Base-by-base conservation (phyloP, 2,113 vertebrate genomes). In the Nesogale talazaci region DNA sequence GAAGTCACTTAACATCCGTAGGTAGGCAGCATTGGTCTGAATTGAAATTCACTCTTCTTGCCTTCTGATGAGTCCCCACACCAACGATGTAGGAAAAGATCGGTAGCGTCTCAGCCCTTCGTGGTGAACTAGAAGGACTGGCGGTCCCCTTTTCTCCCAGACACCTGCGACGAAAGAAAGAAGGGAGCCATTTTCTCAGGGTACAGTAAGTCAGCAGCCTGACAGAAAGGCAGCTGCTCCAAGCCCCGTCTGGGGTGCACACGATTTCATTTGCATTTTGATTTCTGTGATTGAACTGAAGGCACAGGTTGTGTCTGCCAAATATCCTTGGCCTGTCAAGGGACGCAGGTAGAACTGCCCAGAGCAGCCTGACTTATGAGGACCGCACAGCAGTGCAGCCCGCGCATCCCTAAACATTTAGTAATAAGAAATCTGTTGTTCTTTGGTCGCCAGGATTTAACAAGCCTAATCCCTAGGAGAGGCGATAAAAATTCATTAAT, bases 401-500 rank as follows among this genome's bases (percentile, higher is more conserved):
- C 96, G 95, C 27, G 93, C 98, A 95, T 98, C 98, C 98, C 98
- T 97, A 98, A 98, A 98, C 98, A 98, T 98, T 97, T 97, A 98
- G 98, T 97, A 99, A 99, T 99, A 99, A 99, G 99, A 98, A 99
- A 99, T 99, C 98, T 99, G 99, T 99, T 99, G 98, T 99, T 99
- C 98, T 98, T 98, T 99, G 98, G 99, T 99, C 98, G 98, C 98
- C 98, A 98, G 98, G 96, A 99, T 98, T 98, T 99, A 99, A 99
- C 98, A 98, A 98, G 98, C 97, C 98, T 98, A 98, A 98, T 98
- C 98, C 99, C 98, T 98, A 97, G 87, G 99, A 99, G 99, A 99
- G 98, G 96, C 96, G 98, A 98, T 98, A 98, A 98, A 99, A 99
- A 99, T 99, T 99, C 99, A 99, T 99, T 99, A 99, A 99, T 99